Evolutionary conservation across 2,797 vertebrate species (phyloP), one percentile per base, ranked within the genome.

Genomic region (Loriculus beryllinus): DNA sequence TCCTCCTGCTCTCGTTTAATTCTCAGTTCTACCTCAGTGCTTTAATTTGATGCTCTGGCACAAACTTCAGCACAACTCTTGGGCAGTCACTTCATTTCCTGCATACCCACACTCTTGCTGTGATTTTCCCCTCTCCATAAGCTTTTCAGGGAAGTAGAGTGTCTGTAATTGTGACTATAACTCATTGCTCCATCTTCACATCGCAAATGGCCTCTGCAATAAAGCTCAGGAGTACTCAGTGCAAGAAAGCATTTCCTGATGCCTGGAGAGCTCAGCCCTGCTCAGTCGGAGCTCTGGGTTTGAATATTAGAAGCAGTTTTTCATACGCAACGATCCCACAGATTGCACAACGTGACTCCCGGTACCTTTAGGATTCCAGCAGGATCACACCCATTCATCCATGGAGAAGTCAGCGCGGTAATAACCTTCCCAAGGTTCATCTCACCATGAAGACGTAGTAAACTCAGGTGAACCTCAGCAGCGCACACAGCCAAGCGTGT

Each of bases 311-410:
- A 21, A 39, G 42, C 82, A 17, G 4, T 42, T 89, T 77, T 65
- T 65, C 49, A 10, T 5, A 8, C 0, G 31, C 65, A 81, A 11
- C 0, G 0, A 71, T 57, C 68, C 37, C 9, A 3, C 14, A 16
- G 76, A 4, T 93, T 93, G 82, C 96, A 74, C 92, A 72, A 9
- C 0, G 5, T 2, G 4, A 26, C 65, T 93, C 39, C 71, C 65
- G 9, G 56, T 12, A 6, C 69, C 72, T 83, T 65, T 4, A 39
- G 54, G 69, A 90, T 81, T 57, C 72, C 87, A 51, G 3, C 1
- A n/a, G 80, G 22, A 69, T 42, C 91, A 92, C 94, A 89, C 90
- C 88, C 79, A 18, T 54, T 9, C 88, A 28, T 17, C 35, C 64
- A 12, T 0, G 8, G 12, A 0, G 4, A 90, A 82, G 1, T 74